Evolutionary conservation across 2,113 vertebrate genomes (phyloP).

Genomic region (Dascyllus trimaculatus): DNA sequence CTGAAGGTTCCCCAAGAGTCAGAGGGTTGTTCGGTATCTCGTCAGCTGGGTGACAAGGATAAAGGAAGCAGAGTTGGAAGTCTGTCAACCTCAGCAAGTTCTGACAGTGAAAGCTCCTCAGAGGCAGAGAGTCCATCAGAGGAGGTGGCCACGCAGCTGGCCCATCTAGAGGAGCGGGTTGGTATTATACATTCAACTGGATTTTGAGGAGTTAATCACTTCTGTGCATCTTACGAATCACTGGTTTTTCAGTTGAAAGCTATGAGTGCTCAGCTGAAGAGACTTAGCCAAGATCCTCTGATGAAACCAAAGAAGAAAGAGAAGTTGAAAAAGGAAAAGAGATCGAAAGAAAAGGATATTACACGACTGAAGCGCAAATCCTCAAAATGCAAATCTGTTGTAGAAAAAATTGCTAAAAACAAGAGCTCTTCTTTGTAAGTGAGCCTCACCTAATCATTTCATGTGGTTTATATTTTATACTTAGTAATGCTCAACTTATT

Average conservation of each 20-base stretch:
- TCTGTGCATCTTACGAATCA: conserved; percentile 18
- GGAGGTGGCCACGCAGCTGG: conserved; percentile 70
- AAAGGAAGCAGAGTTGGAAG: conserved; percentile 44
- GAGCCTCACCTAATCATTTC: neutral
- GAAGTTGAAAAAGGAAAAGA: conserved; percentile 82
- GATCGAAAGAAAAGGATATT: conserved; percentile 64
- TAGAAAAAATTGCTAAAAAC: conserved; percentile 76
- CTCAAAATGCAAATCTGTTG: conserved; percentile 57
- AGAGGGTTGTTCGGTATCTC: conserved; percentile 21
- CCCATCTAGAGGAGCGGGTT: conserved; percentile 89
- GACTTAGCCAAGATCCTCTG: conserved; percentile 83
- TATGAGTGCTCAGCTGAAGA: conserved; percentile 87
- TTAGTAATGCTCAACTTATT: neutral
- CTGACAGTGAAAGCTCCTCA: conserved; percentile 81
- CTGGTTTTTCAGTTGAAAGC: conserved; percentile 85
- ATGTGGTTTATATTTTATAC: neutral
- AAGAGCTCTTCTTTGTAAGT: conserved; percentile 84
- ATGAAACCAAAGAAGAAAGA: conserved; percentile 86
- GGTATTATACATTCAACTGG: conserved; percentile 33
- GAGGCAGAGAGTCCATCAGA: conserved; percentile 82
- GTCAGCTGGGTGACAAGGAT: conserved; percentile 15
- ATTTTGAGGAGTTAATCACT: conserved; percentile 3
- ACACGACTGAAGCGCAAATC: conserved; percentile 70
- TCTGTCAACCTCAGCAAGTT: conserved; percentile 76
- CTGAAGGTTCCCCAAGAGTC: conserved; percentile 88